A percentile compares a stretch with the other conserved stretches of the same genome.
Evolutionary conservation across 30 jellyfish, hydroid and myxozoan genomes (phyloP).

Genomic region (Sanderia malayensis): DNA sequence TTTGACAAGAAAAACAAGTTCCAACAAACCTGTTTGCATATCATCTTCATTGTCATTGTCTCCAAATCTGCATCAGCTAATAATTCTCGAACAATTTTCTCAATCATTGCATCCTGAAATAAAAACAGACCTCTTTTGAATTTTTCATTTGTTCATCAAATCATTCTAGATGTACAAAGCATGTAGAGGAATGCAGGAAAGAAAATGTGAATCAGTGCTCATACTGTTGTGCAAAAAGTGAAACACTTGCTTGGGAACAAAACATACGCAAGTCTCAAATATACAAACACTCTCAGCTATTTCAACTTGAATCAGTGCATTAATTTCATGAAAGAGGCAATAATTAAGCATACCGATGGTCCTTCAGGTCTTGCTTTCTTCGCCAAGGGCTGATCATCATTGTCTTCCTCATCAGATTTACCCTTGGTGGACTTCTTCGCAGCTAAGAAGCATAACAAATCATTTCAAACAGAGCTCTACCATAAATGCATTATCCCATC

Average conservation of each 20-base stretch:
- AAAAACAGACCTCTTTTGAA: no score
- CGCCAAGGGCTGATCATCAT: constrained; percentile 79
- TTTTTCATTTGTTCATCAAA: no score
- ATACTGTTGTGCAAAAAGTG: not conserved
- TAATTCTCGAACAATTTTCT: constrained; percentile 50
- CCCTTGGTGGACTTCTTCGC: not conserved
- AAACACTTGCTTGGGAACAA: not conserved
- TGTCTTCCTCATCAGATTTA: constrained; percentile 27
- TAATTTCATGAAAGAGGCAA: not conserved
- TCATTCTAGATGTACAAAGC: no score
- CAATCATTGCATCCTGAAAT: constrained; percentile 51
- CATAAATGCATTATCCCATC: no score
- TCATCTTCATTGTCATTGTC: constrained; percentile 86
- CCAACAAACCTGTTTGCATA: constrained; percentile 68
- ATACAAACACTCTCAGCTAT: not conserved
- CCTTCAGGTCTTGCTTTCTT: constrained; percentile 61
- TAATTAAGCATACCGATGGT: constrained; percentile 54
- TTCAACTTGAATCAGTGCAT: no score
- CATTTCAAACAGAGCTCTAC: no score
- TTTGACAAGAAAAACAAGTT: not conserved
- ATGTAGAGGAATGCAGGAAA: not conserved
- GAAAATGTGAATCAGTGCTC: not conserved
- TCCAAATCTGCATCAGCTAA: constrained; percentile 87
- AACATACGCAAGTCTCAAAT: not conserved
- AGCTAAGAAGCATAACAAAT: not conserved